Evolutionary conservation across 2,797 vertebrate genomes (phyloP).

Genomic region (Loriculus beryllinus): DNA sequence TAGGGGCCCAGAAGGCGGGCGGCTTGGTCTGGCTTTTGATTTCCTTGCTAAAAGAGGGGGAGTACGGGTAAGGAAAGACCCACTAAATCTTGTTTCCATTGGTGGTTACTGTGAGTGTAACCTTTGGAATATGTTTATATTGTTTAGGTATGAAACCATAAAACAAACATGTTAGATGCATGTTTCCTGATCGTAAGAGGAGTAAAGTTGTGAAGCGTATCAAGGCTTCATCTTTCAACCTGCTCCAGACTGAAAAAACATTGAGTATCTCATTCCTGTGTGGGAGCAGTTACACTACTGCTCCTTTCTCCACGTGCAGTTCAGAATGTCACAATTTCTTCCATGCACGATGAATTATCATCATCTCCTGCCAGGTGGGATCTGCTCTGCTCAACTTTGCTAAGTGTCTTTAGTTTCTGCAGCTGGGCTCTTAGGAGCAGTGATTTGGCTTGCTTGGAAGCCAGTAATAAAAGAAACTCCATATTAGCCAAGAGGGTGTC

Average conservation of each 20-base stretch:
- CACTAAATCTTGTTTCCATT: not conserved
- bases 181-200: not conserved
- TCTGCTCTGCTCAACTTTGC: not conserved
- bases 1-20: not conserved
- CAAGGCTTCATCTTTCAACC: not conserved
- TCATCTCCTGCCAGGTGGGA: not conserved
- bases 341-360: not conserved
- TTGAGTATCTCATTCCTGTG: not conserved
- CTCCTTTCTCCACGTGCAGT: not conserved
- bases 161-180: not conserved
- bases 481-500: not conserved
- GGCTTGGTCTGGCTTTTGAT: not conserved
- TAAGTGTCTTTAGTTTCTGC: not conserved
- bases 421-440: constrained; percentile 9
- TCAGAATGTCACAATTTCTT: not conserved
- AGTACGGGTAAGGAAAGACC: not conserved
- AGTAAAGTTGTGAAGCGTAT: not conserved
- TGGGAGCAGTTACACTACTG: not conserved
- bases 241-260: not conserved
- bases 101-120: not conserved
- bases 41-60: not conserved
- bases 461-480: not conserved
- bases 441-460: constrained; percentile 21
- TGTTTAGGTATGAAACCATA: not conserved
- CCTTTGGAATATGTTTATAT: not conserved